Conservation (phyloP, 53 echinoderm and acorn worm genomes). For the Paracentrotus lividus region DNA sequence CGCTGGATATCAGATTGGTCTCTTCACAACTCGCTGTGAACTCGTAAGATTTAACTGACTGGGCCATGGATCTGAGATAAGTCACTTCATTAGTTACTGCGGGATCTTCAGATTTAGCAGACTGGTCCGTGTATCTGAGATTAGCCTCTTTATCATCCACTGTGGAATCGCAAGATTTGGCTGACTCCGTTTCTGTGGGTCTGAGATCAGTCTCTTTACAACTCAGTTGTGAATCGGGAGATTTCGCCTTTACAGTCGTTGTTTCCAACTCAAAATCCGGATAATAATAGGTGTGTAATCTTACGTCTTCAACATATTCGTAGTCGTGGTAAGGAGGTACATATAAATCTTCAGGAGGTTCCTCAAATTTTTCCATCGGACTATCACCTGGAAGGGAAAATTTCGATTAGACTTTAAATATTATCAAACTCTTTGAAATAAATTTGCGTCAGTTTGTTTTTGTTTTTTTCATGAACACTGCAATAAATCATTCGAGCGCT, state of each 20-base stretch:
- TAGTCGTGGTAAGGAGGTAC: not conserved
- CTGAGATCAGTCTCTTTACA: not conserved
- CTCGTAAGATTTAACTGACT: not conserved
- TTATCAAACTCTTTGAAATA: not conserved
- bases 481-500: no score
- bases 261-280: not conserved
- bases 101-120: no score
- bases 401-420: no score
- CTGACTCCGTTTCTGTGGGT: not conserved
- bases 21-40: not conserved
- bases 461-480: no score
- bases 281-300: not conserved
- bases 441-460: not conserved
- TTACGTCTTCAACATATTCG: not conserved
- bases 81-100: no score
- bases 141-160: not conserved
- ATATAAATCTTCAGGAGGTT: not conserved
- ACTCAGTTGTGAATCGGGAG: no score
- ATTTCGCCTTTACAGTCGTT: no score
- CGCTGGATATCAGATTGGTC: not conserved
- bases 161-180: not conserved
- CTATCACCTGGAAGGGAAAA: not conserved
- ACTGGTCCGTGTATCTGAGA: not conserved
- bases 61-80: not conserved
- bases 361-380: not conserved